A percentile compares a stretch with the other conserved stretches of the same genome.
These are phyloP conservation scores for Clarias platycephalus DNA, from an alignment of 2,797 vertebrate species.

Conservation along the genomic window DNA sequence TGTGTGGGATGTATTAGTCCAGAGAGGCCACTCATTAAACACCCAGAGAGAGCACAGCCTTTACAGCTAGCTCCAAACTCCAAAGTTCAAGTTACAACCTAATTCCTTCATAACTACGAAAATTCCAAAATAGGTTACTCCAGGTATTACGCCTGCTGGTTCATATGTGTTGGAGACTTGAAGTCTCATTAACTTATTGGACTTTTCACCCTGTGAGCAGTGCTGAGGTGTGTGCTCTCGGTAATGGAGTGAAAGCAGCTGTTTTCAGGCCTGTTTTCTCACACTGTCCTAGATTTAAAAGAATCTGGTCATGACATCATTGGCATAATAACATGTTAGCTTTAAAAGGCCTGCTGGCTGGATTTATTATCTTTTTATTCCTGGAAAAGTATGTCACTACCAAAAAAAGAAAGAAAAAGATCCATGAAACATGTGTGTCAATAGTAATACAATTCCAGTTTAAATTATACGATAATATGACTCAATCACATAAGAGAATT, in stretches of 20 bases:
- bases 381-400: conserved; percentile 24
- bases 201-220: conserved; percentile 4
- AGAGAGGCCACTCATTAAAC: conserved; percentile 17
- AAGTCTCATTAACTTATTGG: conserved; percentile 17
- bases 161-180: not conserved
- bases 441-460: not conserved
- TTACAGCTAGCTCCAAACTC: conserved; percentile 6
- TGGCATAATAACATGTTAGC: conserved; percentile 38
- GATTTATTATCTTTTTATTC: conserved; percentile 22
- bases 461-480: not conserved
- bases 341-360: conserved; percentile 4
- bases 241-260: conserved; percentile 43
- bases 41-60: conserved; percentile 1
- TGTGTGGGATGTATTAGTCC: conserved; percentile 16
- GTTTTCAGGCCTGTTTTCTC: conserved; percentile 35
- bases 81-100: not conserved
- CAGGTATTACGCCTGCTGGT: not conserved
- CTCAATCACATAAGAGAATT: not conserved
- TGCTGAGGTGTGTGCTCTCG: conserved; percentile 1
- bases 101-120: conserved; percentile 7
- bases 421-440: not conserved
- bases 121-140: not conserved
- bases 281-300: conserved; percentile 33
- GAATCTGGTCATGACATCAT: conserved; percentile 40
- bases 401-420: not conserved